Percentiles rank a stretch among this genome's conserved stretches.
Evolutionary conservation across 2,888 invertebrate genomes (phyloP).

Genomic region (Hypolimnas misippus): DNA sequence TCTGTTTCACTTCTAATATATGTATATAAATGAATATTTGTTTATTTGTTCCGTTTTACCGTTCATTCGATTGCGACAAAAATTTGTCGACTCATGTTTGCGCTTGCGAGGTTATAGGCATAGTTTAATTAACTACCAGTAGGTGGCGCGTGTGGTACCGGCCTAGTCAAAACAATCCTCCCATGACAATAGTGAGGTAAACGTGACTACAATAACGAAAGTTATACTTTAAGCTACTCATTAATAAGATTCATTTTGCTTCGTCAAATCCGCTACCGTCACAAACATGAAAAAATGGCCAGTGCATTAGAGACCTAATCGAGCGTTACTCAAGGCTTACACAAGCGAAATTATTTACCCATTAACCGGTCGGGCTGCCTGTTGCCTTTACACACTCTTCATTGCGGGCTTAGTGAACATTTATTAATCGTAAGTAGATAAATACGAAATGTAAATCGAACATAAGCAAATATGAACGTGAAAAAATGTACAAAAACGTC

Average conservation of each 20-base stretch:
- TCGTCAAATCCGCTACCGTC: background rate
- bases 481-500: constrained; percentile 7
- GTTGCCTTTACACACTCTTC: constrained; percentile 19
- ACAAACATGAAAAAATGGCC: background rate
- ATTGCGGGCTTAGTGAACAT: constrained; percentile 15
- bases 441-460: constrained; percentile 10
- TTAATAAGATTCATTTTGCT: background rate
- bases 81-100: too few relatives aligned
- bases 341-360: constrained; percentile 37
- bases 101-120: too few relatives aligned
- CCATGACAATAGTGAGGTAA: background rate
- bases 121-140: too few relatives aligned
- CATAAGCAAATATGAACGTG: background rate
- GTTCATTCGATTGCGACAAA: too few relatives aligned
- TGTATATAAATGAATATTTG: too few relatives aligned
- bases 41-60: too few relatives aligned
- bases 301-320: constrained; percentile 10
- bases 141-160: too few relatives aligned
- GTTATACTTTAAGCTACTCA: background rate
- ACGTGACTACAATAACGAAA: background rate
- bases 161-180: background rate
- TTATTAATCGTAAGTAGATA: background rate
- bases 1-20: too few relatives aligned
- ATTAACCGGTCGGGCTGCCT: constrained; percentile 40
- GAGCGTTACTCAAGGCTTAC: constrained; percentile 20